These are phyloP conservation scores for Danio aesculapii DNA, from an alignment of 2,797 vertebrate genomes.

Conservation along the genomic window DNA sequence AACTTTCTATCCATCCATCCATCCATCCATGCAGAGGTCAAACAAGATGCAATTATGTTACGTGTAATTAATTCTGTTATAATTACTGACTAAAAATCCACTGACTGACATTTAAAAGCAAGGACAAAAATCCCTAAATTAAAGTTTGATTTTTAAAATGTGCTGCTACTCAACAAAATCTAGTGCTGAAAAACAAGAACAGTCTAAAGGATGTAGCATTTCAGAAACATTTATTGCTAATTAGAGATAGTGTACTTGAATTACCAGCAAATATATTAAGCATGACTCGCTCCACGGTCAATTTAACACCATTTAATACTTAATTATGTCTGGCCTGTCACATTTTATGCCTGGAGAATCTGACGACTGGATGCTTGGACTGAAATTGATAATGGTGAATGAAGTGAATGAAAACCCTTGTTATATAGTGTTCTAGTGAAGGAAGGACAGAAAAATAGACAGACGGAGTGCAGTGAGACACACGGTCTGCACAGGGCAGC, in stretches of 20 bases:
- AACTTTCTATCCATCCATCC: background rate
- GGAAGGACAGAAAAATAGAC: background rate
- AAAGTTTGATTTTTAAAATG: background rate
- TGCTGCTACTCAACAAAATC: background rate
- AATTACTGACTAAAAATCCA: background rate
- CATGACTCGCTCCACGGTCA: slow-evolving; percentile 73
- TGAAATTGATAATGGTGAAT: slow-evolving; percentile 68
- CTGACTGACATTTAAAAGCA: background rate
- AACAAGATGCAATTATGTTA: background rate
- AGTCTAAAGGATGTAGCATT: slow-evolving; percentile 47
- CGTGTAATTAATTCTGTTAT: background rate
- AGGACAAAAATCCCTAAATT: background rate
- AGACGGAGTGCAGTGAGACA: background rate
- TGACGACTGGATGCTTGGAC: slow-evolving; percentile 64
- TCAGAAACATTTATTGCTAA: slow-evolving; percentile 64
- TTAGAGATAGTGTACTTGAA: slow-evolving; percentile 73
- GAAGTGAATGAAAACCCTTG: slow-evolving; percentile 29
- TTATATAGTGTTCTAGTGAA: background rate
- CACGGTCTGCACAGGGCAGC: slow-evolving; percentile 3
- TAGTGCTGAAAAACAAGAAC: background rate
- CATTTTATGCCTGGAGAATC: slow-evolving; percentile 64
- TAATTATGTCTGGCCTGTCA: slow-evolving; percentile 77
- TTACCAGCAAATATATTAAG: slow-evolving; percentile 71
- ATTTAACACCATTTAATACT: slow-evolving; percentile 76
- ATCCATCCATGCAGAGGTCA: background rate